Conservation (phyloP, 2,888 invertebrate species). For the Epiperipatus broadwayi region DNA sequence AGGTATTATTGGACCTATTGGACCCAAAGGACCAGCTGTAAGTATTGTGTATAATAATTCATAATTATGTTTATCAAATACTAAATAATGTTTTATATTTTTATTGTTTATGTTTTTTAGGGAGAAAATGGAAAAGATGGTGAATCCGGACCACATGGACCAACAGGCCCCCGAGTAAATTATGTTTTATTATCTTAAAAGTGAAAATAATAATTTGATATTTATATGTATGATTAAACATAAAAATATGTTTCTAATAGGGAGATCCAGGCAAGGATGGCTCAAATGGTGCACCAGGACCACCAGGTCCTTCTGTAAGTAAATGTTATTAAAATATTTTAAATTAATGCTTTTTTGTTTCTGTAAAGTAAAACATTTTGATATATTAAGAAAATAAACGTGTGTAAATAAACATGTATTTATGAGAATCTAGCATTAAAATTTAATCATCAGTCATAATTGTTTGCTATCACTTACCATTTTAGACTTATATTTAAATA, state of each 20-base stretch:
- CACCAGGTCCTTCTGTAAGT: conserved; percentile 46
- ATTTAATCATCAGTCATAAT: too few relatives aligned
- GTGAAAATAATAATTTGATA: too few relatives aligned
- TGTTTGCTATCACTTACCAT: too few relatives aligned
- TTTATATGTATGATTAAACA: too few relatives aligned
- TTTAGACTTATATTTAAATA: too few relatives aligned
- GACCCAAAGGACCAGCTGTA: conserved; percentile 53
- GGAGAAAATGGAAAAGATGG: conserved; percentile 63
- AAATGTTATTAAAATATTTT: not conserved
- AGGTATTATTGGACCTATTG: conserved; percentile 53
- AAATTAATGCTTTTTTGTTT: conserved; percentile 11
- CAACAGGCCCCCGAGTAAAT: conserved; percentile 51
- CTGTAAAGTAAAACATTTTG: conserved; percentile 8
- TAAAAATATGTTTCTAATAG: too few relatives aligned
- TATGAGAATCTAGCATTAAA: too few relatives aligned
- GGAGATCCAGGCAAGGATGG: conserved; percentile 62
- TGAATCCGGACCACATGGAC: conserved; percentile 49
- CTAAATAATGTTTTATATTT: not conserved
- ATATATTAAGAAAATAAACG: not conserved
- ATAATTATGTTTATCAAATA: not conserved
- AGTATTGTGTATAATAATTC: conserved; percentile 18
- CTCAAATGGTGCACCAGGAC: conserved; percentile 50
- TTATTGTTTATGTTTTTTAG: conserved; percentile 28
- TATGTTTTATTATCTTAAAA: too few relatives aligned
- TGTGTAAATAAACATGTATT: conserved; percentile 3